Evolutionary conservation across 2,797 vertebrate genomes (phyloP).

Genomic region (Hyperoplus immaculatus): DNA sequence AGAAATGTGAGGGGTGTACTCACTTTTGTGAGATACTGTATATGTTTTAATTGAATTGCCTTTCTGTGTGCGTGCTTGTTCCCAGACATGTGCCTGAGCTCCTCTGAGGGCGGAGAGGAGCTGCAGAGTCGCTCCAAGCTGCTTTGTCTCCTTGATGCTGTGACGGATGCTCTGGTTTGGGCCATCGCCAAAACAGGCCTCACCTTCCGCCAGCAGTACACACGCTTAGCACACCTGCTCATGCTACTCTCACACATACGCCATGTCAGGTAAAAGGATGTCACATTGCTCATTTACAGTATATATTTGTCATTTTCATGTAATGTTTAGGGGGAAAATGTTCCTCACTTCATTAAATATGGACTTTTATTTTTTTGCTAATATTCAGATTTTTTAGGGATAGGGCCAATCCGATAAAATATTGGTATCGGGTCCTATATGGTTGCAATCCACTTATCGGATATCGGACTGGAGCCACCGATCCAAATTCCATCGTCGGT

Average conservation of each 20-base stretch:
- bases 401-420: too few species aligned
- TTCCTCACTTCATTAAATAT: neutral
- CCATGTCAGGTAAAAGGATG: slow-evolving; percentile 85
- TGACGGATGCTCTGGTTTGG: slow-evolving; percentile 96
- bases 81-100: slow-evolving; percentile 91
- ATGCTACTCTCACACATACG: slow-evolving; percentile 98
- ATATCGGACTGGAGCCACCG: too few species aligned
- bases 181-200: slow-evolving; percentile 93
- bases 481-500: too few species aligned
- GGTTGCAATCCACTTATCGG: too few species aligned
- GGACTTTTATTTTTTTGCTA: neutral
- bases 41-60: too few species aligned
- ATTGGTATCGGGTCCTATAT: too few species aligned
- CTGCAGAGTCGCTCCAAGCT: slow-evolving; percentile 90
- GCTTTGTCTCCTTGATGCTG: slow-evolving; percentile 89
- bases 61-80: slow-evolving; percentile 2
- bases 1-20: too few species aligned
- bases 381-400: neutral
- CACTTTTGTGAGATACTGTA: too few species aligned
- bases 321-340: neutral
- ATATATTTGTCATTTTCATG: too few species aligned
- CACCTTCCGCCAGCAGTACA: slow-evolving; percentile 91
- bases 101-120: slow-evolving; percentile 84
- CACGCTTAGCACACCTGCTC: slow-evolving; percentile 93
- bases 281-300: too few species aligned